A percentile compares a stretch with the other conserved stretches of the same genome.
Conservation (phyloP, 2,888 invertebrate species). For the Acleris sparsana region DNA sequence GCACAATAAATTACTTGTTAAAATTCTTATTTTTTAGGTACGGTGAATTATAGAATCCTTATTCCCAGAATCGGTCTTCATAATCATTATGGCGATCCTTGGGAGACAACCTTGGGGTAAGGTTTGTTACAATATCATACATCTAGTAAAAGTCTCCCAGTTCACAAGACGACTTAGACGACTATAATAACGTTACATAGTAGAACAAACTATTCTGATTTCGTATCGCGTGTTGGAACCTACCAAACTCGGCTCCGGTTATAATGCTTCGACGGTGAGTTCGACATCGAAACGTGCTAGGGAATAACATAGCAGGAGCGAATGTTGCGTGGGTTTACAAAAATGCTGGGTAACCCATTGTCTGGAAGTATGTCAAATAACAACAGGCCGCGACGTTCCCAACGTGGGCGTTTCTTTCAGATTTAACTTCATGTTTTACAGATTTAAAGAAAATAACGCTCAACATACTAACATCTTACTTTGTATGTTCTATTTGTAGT, state of each 20-base stretch:
- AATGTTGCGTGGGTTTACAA: slow-evolving; percentile 20
- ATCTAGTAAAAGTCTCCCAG: too few relatives aligned
- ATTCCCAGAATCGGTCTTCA: too few relatives aligned
- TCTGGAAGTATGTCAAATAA: slow-evolving; percentile 29
- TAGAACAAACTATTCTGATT: too few relatives aligned
- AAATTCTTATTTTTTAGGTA: too few relatives aligned
- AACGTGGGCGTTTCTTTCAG: slow-evolving; percentile 24
- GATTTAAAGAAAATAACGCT: background rate
- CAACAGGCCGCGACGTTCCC: slow-evolving; percentile 15
- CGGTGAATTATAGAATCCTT: too few relatives aligned
- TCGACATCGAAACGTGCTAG: background rate
- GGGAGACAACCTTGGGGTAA: too few relatives aligned
- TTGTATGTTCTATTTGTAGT: background rate
- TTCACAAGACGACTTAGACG: too few relatives aligned
- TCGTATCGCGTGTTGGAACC: too few relatives aligned
- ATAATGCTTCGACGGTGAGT: background rate
- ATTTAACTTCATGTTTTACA: slow-evolving; percentile 16
- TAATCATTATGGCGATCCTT: too few relatives aligned
- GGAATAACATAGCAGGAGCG: slow-evolving; percentile 20
- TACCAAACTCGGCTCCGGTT: background rate
- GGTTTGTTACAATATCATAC: too few relatives aligned
- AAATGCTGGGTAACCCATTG: slow-evolving; percentile 34
- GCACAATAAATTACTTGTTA: too few relatives aligned
- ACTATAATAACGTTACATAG: too few relatives aligned
- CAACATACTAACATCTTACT: background rate